These are phyloP conservation scores for Rhinolophus sinicus DNA, from an alignment of 2,113 vertebrate genomes.

Conservation along the genomic window DNA sequence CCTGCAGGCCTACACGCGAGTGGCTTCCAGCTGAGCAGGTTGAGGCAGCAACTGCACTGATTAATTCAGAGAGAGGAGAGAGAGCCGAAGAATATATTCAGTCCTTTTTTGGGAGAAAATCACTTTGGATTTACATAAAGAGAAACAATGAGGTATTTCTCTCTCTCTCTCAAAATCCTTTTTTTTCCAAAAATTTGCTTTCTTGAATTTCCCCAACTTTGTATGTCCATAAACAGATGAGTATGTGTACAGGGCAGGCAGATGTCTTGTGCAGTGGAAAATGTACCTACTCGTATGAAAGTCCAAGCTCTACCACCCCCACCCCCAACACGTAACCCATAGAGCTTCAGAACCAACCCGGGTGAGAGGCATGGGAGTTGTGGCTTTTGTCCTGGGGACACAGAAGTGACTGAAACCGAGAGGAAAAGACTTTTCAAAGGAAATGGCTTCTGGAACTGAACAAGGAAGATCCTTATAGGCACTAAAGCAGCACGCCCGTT, in stretches of 20 bases:
- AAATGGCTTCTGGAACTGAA: background rate
- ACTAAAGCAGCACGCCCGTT: background rate
- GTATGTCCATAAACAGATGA: background rate
- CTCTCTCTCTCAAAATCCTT: background rate
- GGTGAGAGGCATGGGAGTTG: background rate
- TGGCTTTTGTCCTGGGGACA: background rate
- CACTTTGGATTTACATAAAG: slow-evolving; percentile 43
- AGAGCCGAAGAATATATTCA: background rate
- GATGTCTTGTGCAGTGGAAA: background rate
- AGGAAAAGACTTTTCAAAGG: background rate
- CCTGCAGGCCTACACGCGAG: background rate
- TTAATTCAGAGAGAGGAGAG: slow-evolving; percentile 32
- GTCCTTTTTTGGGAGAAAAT: background rate
- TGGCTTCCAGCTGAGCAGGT: background rate
- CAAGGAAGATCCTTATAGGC: background rate
- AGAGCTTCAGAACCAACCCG: background rate
- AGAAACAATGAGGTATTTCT: slow-evolving; percentile 17
- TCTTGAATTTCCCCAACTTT: background rate
- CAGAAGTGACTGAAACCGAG: background rate
- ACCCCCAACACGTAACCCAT: accelerated
- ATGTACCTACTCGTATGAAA: background rate
- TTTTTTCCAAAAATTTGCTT: background rate
- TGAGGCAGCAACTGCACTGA: background rate
- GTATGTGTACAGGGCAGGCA: background rate
- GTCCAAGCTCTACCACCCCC: background rate